Conservation (phyloP, 2,113 vertebrate genomes). For the Ammodytes marinus region DNA sequence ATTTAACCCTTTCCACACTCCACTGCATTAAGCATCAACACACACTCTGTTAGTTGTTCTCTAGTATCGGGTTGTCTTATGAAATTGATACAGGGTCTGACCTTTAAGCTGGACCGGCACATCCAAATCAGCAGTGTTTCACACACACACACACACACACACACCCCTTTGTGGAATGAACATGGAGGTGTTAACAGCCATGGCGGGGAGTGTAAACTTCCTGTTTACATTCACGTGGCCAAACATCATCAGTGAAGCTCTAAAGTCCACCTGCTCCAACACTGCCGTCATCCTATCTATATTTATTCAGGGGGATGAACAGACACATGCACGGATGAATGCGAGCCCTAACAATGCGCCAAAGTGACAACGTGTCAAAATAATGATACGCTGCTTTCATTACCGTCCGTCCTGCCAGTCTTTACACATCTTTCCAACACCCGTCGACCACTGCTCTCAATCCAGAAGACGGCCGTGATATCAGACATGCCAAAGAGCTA, state of each 20-base stretch:
- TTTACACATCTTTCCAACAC: constrained; percentile 2
- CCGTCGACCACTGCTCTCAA: constrained; percentile 19
- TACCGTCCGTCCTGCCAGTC: constrained; percentile 27
- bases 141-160: constrained; percentile 8
- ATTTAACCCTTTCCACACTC: constrained; percentile 3
- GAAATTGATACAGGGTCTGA: constrained; percentile 73
- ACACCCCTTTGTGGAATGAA: constrained; percentile 13
- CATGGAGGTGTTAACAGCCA: constrained; percentile 40
- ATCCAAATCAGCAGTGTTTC: constrained; percentile 39
- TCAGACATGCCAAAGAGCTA: constrained; percentile 2
- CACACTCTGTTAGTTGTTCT: constrained; percentile 25
- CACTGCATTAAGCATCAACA: constrained; percentile 1
- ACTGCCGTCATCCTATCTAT: constrained; percentile 4
- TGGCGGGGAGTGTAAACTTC: constrained; percentile 44
- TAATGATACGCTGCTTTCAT: constrained; percentile 24
- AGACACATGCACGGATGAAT: constrained; percentile 1
- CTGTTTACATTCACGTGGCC: constrained; percentile 38
- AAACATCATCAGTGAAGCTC: constrained; percentile 24
- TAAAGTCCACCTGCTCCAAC: constrained; percentile 58
- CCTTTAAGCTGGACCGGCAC: constrained; percentile 56
- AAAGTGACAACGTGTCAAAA: constrained; percentile 34
- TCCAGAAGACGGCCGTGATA: constrained; percentile 24
- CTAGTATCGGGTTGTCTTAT: constrained; percentile 66
- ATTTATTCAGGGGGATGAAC: neutral
- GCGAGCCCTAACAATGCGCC: constrained; percentile 29